A percentile compares a stretch with the other conserved stretches of the same genome.
Conservation (phyloP, 2,113 vertebrate genomes). For the Ptyas mucosa region DNA sequence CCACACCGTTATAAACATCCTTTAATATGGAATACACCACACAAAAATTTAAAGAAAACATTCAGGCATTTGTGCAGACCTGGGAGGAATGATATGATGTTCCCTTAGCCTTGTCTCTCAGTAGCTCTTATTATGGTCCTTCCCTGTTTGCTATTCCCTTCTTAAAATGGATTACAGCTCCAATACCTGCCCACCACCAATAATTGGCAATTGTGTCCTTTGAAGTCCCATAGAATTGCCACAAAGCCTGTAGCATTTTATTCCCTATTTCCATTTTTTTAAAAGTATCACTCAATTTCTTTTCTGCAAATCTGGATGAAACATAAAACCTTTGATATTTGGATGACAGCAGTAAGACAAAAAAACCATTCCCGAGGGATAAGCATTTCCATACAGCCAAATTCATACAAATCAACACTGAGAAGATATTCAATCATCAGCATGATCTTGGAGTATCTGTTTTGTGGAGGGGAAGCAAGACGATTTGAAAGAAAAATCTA, state of each 20-base stretch:
- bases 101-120: not conserved
- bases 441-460: not conserved
- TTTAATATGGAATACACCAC: not conserved
- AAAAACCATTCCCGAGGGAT: not conserved
- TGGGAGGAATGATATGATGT: not conserved
- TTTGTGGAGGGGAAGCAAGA: not conserved
- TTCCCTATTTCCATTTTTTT: not conserved
- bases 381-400: not conserved
- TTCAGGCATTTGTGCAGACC: not conserved
- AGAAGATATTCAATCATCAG: not conserved
- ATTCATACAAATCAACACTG: not conserved
- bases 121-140: not conserved
- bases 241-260: not conserved
- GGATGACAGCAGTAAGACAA: not conserved
- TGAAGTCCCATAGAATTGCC: not conserved
- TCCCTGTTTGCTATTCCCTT: not conserved
- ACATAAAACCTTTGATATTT: not conserved
- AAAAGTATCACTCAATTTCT: not conserved
- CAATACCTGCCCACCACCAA: not conserved
- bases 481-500: not conserved
- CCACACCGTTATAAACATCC: not conserved
- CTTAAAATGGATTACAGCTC: not conserved
- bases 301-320: not conserved
- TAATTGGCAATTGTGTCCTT: not conserved
- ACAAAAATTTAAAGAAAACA: not conserved